These are phyloP conservation scores for Polymixis lichenea DNA, from an alignment of 2,888 invertebrate genomes.

Conservation along the genomic window DNA sequence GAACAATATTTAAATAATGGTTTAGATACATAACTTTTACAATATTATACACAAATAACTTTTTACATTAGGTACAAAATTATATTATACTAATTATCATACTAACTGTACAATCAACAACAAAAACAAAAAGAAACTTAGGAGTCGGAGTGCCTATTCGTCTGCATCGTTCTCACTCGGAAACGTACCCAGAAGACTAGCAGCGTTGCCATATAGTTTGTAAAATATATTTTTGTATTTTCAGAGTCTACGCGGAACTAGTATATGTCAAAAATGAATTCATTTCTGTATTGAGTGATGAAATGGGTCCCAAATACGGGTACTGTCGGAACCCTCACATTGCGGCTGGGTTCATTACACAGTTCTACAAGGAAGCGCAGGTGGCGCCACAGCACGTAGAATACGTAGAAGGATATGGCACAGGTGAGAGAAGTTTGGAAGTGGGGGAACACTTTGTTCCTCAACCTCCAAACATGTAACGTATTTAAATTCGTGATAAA, in stretches of 20 bases:
- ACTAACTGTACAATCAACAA: too few species aligned
- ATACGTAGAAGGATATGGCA: conserved; percentile 96
- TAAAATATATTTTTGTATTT: conserved; percentile 41
- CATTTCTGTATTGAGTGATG: conserved; percentile 64
- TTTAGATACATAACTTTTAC: too few species aligned
- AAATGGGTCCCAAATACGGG: conserved; percentile 76
- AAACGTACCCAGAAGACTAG: conserved; percentile 1
- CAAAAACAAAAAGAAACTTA: too few species aligned
- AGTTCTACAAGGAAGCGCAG: conserved; percentile 91
- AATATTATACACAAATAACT: too few species aligned
- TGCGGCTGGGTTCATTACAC: conserved; percentile 87
- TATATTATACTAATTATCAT: too few species aligned
- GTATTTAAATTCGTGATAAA: too few species aligned
- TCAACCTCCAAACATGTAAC: neutral
- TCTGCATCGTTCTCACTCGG: neutral
- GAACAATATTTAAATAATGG: too few species aligned
- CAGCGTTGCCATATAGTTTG: neutral
- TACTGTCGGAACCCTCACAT: conserved; percentile 89
- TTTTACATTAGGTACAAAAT: too few species aligned
- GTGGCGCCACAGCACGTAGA: conserved; percentile 92
- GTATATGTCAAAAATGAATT: conserved; percentile 71
- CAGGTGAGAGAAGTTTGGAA: conserved; percentile 85
- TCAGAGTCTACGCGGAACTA: conserved; percentile 91
- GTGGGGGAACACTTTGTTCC: neutral
- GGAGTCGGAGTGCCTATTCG: neutral